These are phyloP conservation scores for Corythornis leucogaster DNA, from an alignment of 2,797 vertebrate species.

Conservation along the genomic window DNA sequence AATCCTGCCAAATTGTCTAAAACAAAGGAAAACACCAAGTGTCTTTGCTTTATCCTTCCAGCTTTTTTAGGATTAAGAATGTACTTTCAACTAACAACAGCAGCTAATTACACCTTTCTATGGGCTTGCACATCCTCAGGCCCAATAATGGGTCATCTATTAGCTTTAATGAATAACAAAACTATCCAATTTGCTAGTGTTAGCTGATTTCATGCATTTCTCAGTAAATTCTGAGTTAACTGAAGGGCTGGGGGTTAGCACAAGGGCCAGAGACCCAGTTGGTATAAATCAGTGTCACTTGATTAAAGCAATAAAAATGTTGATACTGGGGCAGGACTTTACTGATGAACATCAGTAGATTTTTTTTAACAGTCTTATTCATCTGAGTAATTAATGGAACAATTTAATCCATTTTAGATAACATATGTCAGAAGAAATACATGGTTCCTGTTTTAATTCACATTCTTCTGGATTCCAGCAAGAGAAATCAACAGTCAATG, in stretches of 20 bases:
- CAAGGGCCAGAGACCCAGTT: background rate
- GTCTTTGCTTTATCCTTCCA: conserved; percentile 37
- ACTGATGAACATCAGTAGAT: background rate
- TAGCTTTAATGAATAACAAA: conserved; percentile 68
- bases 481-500: background rate
- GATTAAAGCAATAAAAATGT: background rate
- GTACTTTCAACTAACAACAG: background rate
- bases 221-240: conserved; percentile 49
- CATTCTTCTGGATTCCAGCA: conserved; percentile 28
- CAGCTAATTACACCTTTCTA: conserved; percentile 11
- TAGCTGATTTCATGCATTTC: conserved; percentile 61
- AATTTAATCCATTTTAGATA: conserved; percentile 26
- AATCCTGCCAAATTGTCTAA: conserved; percentile 63
- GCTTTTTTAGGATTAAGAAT: background rate
- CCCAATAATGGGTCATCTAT: conserved; percentile 65
- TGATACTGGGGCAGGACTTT: conserved; percentile 3
- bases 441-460: conserved; percentile 8
- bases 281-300: conserved; percentile 17
- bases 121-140: background rate
- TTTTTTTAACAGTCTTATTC: background rate
- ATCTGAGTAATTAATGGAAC: conserved; percentile 28
- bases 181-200: conserved; percentile 14
- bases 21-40: conserved; percentile 46
- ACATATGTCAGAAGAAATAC: background rate
- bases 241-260: background rate